Evolutionary conservation across 2,888 invertebrate species (phyloP).

Genomic region (Eupithecia inturbata): DNA sequence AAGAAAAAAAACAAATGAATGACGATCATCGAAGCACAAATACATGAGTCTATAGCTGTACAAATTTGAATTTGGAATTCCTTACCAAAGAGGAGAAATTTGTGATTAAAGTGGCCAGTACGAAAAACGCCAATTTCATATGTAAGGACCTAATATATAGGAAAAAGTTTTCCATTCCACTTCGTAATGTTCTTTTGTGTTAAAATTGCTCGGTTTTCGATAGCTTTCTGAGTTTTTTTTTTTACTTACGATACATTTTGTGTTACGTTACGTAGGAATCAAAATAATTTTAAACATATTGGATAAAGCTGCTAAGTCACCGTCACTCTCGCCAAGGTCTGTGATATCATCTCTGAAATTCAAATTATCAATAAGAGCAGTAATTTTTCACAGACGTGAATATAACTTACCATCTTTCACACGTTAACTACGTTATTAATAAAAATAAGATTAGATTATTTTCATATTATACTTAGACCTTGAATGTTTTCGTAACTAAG

Average conservation of each 20-base stretch:
- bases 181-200: not conserved
- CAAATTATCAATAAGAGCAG: constrained; percentile 26
- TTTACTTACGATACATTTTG: not conserved
- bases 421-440: constrained; percentile 1
- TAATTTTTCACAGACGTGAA: constrained; percentile 31
- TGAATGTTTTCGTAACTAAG: too few species aligned
- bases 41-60: too few species aligned
- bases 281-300: not conserved
- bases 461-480: too few species aligned
- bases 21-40: too few species aligned
- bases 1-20: too few species aligned
- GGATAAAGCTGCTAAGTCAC: not conserved
- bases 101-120: too few species aligned
- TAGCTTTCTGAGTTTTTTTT: not conserved
- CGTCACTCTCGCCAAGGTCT: not conserved
- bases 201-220: not conserved
- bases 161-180: not conserved
- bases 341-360: constrained; percentile 8
- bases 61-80: too few species aligned
- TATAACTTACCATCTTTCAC: constrained; percentile 27
- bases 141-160: too few species aligned
- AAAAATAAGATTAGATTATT: too few species aligned
- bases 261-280: not conserved
- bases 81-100: too few species aligned
- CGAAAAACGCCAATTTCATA: too few species aligned